These are phyloP conservation scores for Zygaena filipendulae DNA, from an alignment of 2,888 invertebrate species.

Conservation along the genomic window DNA sequence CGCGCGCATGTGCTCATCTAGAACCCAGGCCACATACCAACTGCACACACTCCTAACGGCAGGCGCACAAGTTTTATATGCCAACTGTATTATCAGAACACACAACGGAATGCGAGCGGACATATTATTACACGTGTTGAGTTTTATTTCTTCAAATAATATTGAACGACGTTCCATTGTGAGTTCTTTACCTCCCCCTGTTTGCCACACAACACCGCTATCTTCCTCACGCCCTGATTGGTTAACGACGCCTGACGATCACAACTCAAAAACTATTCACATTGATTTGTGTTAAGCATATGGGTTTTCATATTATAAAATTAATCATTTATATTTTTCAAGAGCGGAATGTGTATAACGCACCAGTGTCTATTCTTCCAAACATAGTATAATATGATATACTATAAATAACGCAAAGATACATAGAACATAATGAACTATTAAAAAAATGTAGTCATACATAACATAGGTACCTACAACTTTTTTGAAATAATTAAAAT, in stretches of 20 bases:
- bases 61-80: conserved; percentile 21
- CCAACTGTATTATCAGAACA: conserved; percentile 24
- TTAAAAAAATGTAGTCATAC: no score
- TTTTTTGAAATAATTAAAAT: no score
- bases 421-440: no score
- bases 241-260: conserved; percentile 37
- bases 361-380: conserved; percentile 40
- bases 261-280: conserved; percentile 69
- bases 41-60: conserved; percentile 29
- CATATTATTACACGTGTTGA: conserved; percentile 6
- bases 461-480: no score
- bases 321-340: conserved; percentile 26
- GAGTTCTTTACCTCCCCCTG: conserved; percentile 61
- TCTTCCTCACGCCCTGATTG: conserved; percentile 62
- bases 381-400: no score
- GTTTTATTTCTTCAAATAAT: no score
- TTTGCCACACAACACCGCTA: conserved; percentile 51
- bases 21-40: conserved; percentile 52
- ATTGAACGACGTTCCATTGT: no score
- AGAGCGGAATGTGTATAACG: conserved; percentile 40
- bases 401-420: no score
- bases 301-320: no score
- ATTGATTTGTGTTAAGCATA: conserved; percentile 41
- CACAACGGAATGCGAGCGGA: conserved; percentile 29
- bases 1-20: conserved; percentile 67